Conservation (phyloP, 2,888 invertebrate genomes). For the Athalia cordata region DNA sequence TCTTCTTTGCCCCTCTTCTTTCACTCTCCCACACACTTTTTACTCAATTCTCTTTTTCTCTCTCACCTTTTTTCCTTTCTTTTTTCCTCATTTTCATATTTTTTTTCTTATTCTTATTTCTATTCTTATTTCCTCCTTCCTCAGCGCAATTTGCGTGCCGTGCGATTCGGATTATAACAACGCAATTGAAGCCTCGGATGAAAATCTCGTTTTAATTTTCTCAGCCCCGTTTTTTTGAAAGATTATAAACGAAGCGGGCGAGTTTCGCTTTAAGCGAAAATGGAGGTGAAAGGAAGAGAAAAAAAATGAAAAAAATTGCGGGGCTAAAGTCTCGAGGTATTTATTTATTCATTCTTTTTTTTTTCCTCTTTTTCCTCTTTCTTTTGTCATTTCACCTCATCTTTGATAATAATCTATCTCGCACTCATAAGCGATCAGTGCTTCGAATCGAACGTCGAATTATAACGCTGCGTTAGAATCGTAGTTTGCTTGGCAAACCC, state of each 20-base stretch:
- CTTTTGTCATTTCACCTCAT: too few species aligned
- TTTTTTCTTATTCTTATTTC: slow-evolving; percentile 39
- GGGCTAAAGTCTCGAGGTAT: background rate
- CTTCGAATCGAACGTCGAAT: background rate
- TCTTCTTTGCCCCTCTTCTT: slow-evolving; percentile 48
- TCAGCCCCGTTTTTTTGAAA: slow-evolving; percentile 25
- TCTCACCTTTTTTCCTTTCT: slow-evolving; percentile 46
- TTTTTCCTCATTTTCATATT: slow-evolving; percentile 49
- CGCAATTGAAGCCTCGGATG: slow-evolving; percentile 33
- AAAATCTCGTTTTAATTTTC: slow-evolving; percentile 36
- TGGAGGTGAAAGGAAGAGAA: background rate
- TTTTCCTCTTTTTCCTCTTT: too few species aligned
- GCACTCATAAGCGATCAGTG: too few species aligned
- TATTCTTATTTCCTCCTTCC: slow-evolving; percentile 8
- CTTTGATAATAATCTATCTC: too few species aligned
- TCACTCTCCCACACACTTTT: slow-evolving; percentile 44
- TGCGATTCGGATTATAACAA: slow-evolving; percentile 28
- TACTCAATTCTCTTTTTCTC: slow-evolving; percentile 37
- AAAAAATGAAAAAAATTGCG: background rate
- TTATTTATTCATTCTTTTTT: too few species aligned
- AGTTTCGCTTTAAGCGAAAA: slow-evolving; percentile 12
- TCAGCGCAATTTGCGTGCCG: slow-evolving; percentile 17
- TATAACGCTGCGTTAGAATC: background rate
- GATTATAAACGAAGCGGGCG: slow-evolving; percentile 9
- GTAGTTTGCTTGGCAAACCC: background rate